Evolutionary conservation across 1,140 invertebrate species (phyloP), one percentile per base, ranked within the genome.

Genomic region (Gonatopus flavifemur): DNA sequence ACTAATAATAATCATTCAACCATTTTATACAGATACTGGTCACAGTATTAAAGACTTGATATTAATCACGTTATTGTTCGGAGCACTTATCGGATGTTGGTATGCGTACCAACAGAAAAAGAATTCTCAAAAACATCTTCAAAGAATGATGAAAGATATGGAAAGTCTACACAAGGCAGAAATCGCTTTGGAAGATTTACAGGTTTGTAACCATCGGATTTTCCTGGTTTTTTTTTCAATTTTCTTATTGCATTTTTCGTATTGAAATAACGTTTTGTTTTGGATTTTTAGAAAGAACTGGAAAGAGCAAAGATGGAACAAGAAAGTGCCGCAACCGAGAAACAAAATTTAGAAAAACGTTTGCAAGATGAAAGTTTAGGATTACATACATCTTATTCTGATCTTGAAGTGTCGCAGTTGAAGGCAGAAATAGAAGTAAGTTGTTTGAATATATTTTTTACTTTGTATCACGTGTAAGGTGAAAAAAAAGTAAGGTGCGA

Each of bases 101-200:
- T 93, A 92, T 72, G 91, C 89, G 1, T 89, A 91, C 74, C 84
- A 89, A 47, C 91, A 94, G 55, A 92, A 94, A 67, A 91, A 92
- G 65, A 88, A 86, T 61, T 93, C 91, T 3, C 88, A 93, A 56
- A 81, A 82, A 42, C 89, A 96, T 67, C 78, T 97, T 25, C 84
- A 85, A 41, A 86, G 91, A 48, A 94, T 97, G 92, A 88, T 93
- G 68, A 87, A 88, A 62, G 93, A 97, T 62, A 92, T 97, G 90
- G 94, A 96, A 64, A 88, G 88, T 58, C 78, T 98, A 41, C 88
- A 93, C 53, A 89, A 88, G 64, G 93, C 94, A 4, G 94, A 97
- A 76, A 82, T 91, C 51, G 88, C 90, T 16, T 72, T 97, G 3
- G 85, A 88, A 72, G 86, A 92, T 67, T 81, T 96, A 69, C 91